phyloP scores from a whole-genome alignment of 2,113 vertebrate species.

The Etheostoma spectabile region DNA sequence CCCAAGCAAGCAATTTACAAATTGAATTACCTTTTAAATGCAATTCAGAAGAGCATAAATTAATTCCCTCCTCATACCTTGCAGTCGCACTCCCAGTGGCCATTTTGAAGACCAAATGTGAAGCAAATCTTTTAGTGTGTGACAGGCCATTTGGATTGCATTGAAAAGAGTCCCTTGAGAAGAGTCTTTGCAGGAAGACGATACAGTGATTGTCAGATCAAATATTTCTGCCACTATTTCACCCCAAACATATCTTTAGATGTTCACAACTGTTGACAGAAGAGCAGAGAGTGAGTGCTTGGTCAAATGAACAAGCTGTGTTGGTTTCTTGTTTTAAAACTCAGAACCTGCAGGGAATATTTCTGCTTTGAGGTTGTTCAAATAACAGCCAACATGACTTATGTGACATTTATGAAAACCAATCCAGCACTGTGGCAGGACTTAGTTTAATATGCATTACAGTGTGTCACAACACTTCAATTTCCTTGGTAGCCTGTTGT shows the following conservation, averaged over 20 bases:
- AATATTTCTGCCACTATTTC: constrained; percentile 24
- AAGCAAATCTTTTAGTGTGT: constrained; percentile 28
- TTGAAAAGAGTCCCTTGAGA: constrained; percentile 39
- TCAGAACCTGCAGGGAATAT: not conserved
- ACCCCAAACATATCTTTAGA: constrained; percentile 19
- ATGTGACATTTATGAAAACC: constrained; percentile 1
- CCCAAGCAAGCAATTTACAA: not conserved
- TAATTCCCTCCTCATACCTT: not conserved
- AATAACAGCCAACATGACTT: not conserved
- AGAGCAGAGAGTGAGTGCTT: not conserved
- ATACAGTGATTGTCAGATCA: constrained; percentile 43
- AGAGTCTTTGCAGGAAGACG: constrained; percentile 23
- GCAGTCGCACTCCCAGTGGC: not conserved
- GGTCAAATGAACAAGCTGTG: not conserved
- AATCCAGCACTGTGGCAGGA: constrained; percentile 7
- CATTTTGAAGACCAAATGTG: constrained; percentile 46
- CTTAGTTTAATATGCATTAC: constrained; percentile 15
- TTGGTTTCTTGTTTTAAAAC: constrained; percentile 3
- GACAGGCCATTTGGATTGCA: constrained; percentile 34
- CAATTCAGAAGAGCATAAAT: not conserved
- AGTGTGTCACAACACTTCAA: constrained; percentile 27
- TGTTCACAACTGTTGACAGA: constrained; percentile 22
- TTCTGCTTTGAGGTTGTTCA: not conserved
- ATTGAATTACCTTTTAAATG: not conserved
- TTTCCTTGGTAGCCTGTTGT: constrained; percentile 14